These are phyloP conservation scores for Myrmecobius fasciatus DNA, from an alignment of 2,113 vertebrate genomes.

Conservation along the genomic window DNA sequence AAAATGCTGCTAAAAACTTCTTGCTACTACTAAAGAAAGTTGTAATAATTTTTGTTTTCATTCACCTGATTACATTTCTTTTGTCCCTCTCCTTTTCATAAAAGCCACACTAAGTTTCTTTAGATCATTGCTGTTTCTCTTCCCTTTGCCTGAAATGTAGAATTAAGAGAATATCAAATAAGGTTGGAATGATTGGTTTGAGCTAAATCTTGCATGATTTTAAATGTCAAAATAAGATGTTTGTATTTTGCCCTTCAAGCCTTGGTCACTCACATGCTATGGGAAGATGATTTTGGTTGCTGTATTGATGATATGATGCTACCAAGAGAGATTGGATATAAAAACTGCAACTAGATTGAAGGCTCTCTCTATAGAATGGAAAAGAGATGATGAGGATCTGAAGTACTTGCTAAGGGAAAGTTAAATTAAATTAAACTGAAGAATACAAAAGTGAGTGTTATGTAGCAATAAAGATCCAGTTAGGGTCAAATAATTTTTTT, in stretches of 20 bases:
- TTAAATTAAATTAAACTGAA: background rate
- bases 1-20: background rate
- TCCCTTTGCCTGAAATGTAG: background rate
- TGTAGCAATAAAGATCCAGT: background rate
- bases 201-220: background rate
- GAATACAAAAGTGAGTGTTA: background rate
- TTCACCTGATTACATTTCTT: background rate
- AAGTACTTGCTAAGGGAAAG: background rate
- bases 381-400: background rate
- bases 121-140: fast-evolving
- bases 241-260: background rate
- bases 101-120: fast-evolving
- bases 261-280: background rate
- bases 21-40: background rate
- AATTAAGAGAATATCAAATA: background rate
- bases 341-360: background rate
- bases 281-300: background rate
- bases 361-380: background rate
- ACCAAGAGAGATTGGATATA: background rate
- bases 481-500: background rate
- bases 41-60: slow-evolving; percentile 9
- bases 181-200: background rate
- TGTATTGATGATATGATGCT: background rate
- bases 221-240: background rate
- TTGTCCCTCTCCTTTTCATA: fast-evolving